A percentile compares a stretch with the other conserved stretches of the same genome.
Evolutionary conservation across 2,797 vertebrate genomes (phyloP).

Genomic region (Sebastolobus alascanus): DNA sequence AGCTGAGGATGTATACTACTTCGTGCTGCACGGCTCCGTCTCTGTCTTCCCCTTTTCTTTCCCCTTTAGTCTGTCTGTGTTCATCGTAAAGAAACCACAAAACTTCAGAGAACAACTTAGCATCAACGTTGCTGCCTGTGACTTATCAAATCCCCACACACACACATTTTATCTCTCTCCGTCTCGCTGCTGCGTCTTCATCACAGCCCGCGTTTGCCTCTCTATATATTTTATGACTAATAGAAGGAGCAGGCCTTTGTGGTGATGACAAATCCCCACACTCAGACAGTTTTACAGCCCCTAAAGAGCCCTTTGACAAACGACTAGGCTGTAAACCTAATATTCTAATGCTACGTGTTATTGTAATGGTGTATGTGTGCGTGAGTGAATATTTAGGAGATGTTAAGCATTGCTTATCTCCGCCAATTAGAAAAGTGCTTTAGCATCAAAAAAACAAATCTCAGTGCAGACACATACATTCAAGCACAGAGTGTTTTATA

Average conservation of each 20-base stretch:
- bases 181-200: slow-evolving; percentile 64
- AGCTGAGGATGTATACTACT: slow-evolving; percentile 33
- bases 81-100: slow-evolving; percentile 69
- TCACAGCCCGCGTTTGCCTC: slow-evolving; percentile 78
- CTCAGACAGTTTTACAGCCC: slow-evolving; percentile 94
- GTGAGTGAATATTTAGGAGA: slow-evolving; percentile 87
- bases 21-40: not conserved
- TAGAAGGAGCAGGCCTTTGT: slow-evolving; percentile 90
- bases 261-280: slow-evolving; percentile 91
- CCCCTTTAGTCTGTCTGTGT: slow-evolving; percentile 19
- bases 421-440: slow-evolving; percentile 88
- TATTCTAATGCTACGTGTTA: slow-evolving; percentile 89
- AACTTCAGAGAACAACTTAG: slow-evolving; percentile 72
- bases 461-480: slow-evolving; percentile 12
- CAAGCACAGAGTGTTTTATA: slow-evolving; percentile 26
- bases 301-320: slow-evolving; percentile 93
- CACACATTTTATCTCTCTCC: slow-evolving; percentile 29
- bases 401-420: slow-evolving; percentile 88
- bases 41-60: not conserved
- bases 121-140: slow-evolving; percentile 23
- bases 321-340: slow-evolving; percentile 91
- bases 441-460: slow-evolving; percentile 57
- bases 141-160: slow-evolving; percentile 26
- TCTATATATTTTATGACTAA: slow-evolving; percentile 93
- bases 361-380: slow-evolving; percentile 67